Evolutionary conservation across 2,797 vertebrate species (phyloP).

Genomic region (Hipposideros larvatus): DNA sequence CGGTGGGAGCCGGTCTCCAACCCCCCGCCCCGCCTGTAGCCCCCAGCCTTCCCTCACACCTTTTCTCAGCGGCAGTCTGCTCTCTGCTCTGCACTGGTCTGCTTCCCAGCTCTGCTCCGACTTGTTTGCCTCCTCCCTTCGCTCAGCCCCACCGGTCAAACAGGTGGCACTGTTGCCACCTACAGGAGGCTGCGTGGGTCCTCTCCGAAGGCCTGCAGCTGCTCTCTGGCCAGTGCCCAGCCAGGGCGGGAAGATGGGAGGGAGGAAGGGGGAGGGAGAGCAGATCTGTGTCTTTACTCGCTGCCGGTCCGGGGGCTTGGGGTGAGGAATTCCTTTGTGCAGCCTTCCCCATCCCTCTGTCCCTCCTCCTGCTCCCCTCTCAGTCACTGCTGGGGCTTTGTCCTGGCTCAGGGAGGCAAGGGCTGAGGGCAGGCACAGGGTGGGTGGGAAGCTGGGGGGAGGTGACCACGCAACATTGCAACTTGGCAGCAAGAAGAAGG

Average conservation of each 20-base stretch:
- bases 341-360: conserved; percentile 65
- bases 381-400: conserved; percentile 77
- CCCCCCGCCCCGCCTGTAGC: neutral
- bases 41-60: conserved; percentile 77
- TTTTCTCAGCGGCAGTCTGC: conserved; percentile 66
- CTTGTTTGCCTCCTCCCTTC: conserved; percentile 78
- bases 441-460: conserved; percentile 67
- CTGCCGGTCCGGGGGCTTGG: conserved; percentile 59
- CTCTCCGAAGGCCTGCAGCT: neutral
- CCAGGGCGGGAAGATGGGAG: conserved; percentile 8
- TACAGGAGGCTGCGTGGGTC: conserved; percentile 75
- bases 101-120: conserved; percentile 70
- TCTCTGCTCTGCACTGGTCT: conserved; percentile 42
- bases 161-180: conserved; percentile 82
- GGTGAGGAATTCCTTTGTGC: conserved; percentile 81
- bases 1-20: accelerated
- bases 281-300: conserved; percentile 45
- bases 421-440: conserved; percentile 59
- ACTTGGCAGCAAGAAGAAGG: conserved; percentile 72
- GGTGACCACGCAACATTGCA: conserved; percentile 71
- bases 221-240: conserved; percentile 40
- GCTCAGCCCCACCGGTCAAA: conserved; percentile 73
- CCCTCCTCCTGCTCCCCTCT: conserved; percentile 74
- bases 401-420: conserved; percentile 72
- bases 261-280: conserved; percentile 17